A percentile compares a stretch with the other conserved stretches of the same genome.
These are phyloP conservation scores for Rhaphigaster nebulosa DNA, from an alignment of 2,888 invertebrate species.

Conservation along the genomic window DNA sequence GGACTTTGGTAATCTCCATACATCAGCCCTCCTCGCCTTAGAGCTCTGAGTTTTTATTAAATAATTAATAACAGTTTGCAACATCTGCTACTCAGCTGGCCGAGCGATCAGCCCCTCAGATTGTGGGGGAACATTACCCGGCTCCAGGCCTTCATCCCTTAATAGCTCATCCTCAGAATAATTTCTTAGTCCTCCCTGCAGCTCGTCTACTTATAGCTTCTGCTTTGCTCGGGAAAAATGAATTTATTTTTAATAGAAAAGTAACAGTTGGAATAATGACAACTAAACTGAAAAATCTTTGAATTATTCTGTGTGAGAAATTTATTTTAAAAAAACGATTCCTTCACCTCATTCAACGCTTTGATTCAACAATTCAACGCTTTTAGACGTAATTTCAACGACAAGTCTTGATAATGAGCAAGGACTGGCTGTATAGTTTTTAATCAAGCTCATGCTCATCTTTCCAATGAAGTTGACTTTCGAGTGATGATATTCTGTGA, in stretches of 20 bases:
- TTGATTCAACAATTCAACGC: too few species aligned
- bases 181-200: slow-evolving; percentile 29
- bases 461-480: too few species aligned
- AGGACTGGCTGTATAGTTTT: too few species aligned
- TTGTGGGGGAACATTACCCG: slow-evolving; percentile 54
- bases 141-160: neutral
- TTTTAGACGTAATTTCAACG: too few species aligned
- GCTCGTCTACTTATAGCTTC: slow-evolving; percentile 20
- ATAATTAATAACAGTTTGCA: slow-evolving; percentile 65
- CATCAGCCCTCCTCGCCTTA: slow-evolving; percentile 41
- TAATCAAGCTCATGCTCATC: too few species aligned
- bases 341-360: too few species aligned
- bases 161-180: slow-evolving; percentile 56
- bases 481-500: too few species aligned
- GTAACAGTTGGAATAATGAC: neutral
- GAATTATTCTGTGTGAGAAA: too few species aligned
- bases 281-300: neutral
- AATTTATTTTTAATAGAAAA: neutral
- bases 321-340: too few species aligned
- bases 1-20: slow-evolving; percentile 57
- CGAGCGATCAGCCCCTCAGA: slow-evolving; percentile 42
- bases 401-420: too few species aligned
- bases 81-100: slow-evolving; percentile 61
- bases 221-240: neutral
- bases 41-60: slow-evolving; percentile 63